Percentiles rank a stretch among this genome's conserved stretches.
Conservation (phyloP, 2,113 vertebrate genomes). For the Sorex fumeus region DNA sequence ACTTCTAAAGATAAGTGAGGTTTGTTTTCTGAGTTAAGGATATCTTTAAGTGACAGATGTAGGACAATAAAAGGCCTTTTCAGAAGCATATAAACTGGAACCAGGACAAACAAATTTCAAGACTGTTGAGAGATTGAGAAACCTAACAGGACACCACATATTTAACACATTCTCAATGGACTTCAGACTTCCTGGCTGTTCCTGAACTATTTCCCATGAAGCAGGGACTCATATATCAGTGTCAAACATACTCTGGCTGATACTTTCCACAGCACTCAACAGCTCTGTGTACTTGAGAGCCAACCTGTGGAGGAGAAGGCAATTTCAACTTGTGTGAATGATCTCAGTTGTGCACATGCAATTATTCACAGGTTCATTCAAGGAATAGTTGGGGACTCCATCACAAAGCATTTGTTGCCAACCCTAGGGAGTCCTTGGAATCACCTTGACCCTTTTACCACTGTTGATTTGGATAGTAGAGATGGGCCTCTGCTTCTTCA, state of each 20-base stretch:
- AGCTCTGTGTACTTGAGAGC: background rate
- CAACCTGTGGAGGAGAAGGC: background rate
- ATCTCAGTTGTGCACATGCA: background rate
- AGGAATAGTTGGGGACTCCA: background rate
- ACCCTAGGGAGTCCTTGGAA: background rate
- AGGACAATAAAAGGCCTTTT: constrained; percentile 81
- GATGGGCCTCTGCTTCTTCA: background rate
- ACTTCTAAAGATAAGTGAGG: constrained; percentile 71
- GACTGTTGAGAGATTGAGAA: constrained; percentile 66
- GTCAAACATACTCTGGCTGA: constrained; percentile 67
- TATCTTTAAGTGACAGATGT: constrained; percentile 75
- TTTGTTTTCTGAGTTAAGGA: constrained; percentile 49
- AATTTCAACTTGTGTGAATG: background rate
- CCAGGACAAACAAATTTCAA: constrained; percentile 72
- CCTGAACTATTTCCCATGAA: constrained; percentile 72
- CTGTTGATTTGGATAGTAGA: background rate
- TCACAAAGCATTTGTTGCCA: background rate
- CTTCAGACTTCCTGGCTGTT: constrained; percentile 75
- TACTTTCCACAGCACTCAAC: constrained; percentile 68
- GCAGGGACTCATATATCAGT: constrained; percentile 80
- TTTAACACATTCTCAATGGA: constrained; percentile 75
- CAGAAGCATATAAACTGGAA: constrained; percentile 73
- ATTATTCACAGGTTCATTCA: background rate
- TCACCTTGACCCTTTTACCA: background rate
- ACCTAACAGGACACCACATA: constrained; percentile 79